Percentiles rank a stretch among this genome's conserved stretches.
These are phyloP conservation scores for Acomys russatus DNA, from an alignment of 2,797 vertebrate species.

Conservation along the genomic window DNA sequence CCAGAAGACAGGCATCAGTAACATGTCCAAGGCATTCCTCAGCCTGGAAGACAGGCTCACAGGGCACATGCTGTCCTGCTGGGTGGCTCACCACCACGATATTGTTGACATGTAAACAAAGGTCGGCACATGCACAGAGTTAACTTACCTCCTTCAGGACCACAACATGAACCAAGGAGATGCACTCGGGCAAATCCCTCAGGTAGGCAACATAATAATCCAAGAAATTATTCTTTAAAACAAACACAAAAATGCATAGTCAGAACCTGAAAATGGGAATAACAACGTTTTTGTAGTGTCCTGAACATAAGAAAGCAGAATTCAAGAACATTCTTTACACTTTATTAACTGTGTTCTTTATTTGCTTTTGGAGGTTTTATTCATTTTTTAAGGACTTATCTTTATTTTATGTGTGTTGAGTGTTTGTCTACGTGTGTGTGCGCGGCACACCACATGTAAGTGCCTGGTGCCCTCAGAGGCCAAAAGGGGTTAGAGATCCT, in stretches of 20 bases:
- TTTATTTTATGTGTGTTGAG: background rate
- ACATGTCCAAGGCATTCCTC: background rate
- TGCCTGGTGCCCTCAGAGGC: background rate
- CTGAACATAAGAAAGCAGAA: constrained; percentile 24
- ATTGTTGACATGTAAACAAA: background rate
- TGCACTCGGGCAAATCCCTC: constrained; percentile 97
- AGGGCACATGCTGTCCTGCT: background rate
- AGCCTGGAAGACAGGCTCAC: constrained; percentile 16
- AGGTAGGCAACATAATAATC: constrained; percentile 97
- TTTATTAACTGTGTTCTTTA: constrained; percentile 47
- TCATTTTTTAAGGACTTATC: background rate
- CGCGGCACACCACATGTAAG: background rate
- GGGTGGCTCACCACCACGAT: background rate
- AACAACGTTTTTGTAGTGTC: background rate
- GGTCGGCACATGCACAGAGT: too few species aligned
- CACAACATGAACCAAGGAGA: constrained; percentile 93
- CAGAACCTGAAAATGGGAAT: constrained; percentile 59
- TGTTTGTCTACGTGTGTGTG: background rate
- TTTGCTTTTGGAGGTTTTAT: background rate
- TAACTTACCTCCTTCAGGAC: constrained; percentile 90
- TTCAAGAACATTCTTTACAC: constrained; percentile 36
- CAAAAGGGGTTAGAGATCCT: background rate
- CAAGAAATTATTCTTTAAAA: constrained; percentile 96
- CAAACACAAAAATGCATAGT: constrained; percentile 77
- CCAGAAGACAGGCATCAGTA: background rate